These are phyloP conservation scores for Propithecus perrieri DNA, from an alignment of 2,797 vertebrate species.

Conservation along the genomic window DNA sequence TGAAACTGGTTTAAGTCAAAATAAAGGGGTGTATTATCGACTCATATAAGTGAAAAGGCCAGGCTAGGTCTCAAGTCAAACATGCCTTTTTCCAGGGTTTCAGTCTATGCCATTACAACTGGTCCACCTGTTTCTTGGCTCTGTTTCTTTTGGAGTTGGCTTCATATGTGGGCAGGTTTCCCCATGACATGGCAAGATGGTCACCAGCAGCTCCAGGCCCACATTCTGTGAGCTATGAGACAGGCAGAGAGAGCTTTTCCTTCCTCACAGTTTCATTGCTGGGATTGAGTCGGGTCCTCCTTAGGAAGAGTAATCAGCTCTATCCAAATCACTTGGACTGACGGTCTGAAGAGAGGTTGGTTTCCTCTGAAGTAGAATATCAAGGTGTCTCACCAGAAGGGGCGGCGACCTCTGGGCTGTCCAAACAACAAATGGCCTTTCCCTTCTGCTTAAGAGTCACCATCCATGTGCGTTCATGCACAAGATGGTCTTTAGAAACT, in stretches of 20 bases:
- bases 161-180: background rate
- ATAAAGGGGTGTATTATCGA: background rate
- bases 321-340: background rate
- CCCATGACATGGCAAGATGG: background rate
- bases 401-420: fast-evolving
- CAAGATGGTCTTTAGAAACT: background rate
- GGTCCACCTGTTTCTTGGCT: background rate
- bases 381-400: background rate
- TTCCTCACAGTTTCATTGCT: background rate
- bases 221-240: background rate
- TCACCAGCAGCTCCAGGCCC: background rate
- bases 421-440: background rate
- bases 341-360: background rate
- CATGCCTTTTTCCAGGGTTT: background rate
- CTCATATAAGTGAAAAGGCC: background rate
- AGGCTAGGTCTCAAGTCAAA: background rate
- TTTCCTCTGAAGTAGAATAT: background rate
- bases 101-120: background rate
- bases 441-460: background rate
- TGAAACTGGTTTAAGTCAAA: background rate
- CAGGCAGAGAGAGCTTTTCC: background rate
- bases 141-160: background rate
- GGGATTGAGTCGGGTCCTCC: background rate
- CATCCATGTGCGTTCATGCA: background rate
- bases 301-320: background rate